A percentile compares a stretch with the other conserved stretches of the same genome.
phyloP scores from a whole-genome alignment of 1,140 invertebrate genomes.

The Papilio aristodemus region DNA sequence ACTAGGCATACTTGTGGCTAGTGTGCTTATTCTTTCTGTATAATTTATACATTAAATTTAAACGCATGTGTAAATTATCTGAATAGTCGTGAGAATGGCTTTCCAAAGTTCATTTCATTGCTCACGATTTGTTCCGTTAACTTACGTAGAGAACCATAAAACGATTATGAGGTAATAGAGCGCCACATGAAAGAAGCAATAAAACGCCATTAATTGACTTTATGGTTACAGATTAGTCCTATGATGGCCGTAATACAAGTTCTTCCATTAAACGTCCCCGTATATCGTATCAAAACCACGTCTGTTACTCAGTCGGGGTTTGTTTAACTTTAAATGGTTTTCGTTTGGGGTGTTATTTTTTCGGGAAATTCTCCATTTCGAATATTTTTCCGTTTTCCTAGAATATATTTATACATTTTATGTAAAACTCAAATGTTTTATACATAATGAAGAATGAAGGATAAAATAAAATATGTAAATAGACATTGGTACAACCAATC shows the following conservation, averaged over 20 bases:
- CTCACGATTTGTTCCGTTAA: constrained; percentile 25
- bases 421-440: no score
- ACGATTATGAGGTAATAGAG: constrained; percentile 31
- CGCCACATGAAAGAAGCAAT: constrained; percentile 27
- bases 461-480: no score
- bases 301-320: background rate
- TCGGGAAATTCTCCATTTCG: no score
- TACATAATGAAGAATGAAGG: no score
- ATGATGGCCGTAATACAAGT: constrained; percentile 26
- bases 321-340: background rate
- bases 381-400: no score
- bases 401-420: no score
- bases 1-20: no score
- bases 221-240: constrained; percentile 27
- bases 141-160: constrained; percentile 8
- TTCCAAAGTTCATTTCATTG: constrained; percentile 16
- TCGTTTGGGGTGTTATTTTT: background rate
- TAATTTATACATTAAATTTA: no score
- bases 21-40: no score
- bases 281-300: constrained; percentile 4
- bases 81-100: constrained; percentile 5
- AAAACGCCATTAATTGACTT: constrained; percentile 27
- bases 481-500: no score
- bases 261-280: constrained; percentile 7
- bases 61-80: constrained; percentile 6